phyloP scores from a whole-genome alignment of 2,888 invertebrate genomes.

The Microplitis manilae region DNA sequence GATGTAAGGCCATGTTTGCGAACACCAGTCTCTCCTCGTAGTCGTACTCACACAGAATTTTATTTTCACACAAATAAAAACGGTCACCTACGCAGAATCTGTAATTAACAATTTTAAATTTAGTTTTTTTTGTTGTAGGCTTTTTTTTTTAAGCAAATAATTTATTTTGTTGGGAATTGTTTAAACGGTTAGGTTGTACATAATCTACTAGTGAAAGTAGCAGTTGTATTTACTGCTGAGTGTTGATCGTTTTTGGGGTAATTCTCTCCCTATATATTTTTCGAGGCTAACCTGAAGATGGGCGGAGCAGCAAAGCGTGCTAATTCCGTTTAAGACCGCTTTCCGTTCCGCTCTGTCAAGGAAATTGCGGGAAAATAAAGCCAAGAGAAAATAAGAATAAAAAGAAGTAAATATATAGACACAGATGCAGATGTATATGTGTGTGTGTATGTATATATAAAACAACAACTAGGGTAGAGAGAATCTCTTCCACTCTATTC shows the following conservation, averaged over 20 bases:
- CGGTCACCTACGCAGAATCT: slow-evolving; percentile 97
- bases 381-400: slow-evolving; percentile 43
- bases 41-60: slow-evolving; percentile 94
- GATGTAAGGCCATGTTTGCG: slow-evolving; percentile 90
- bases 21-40: slow-evolving; percentile 93
- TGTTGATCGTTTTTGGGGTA: neutral
- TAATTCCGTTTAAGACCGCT: slow-evolving; percentile 66
- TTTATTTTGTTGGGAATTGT: slow-evolving; percentile 6
- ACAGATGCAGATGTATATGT: slow-evolving; percentile 23
- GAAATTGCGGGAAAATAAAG: slow-evolving; percentile 68
- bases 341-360: slow-evolving; percentile 62
- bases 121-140: neutral
- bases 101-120: slow-evolving; percentile 49
- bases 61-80: slow-evolving; percentile 94
- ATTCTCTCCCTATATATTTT: neutral
- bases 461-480: slow-evolving; percentile 37
- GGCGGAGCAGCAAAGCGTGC: slow-evolving; percentile 61
- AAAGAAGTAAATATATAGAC: slow-evolving; percentile 26
- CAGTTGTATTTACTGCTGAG: neutral
- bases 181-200: neutral
- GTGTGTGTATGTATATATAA: neutral
- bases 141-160: neutral
- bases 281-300: slow-evolving; percentile 40
- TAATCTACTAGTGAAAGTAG: slow-evolving; percentile 19
- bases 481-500: slow-evolving; percentile 32